Conservation (phyloP, 1,140 invertebrate species). For the Bombus terrestris region DNA sequence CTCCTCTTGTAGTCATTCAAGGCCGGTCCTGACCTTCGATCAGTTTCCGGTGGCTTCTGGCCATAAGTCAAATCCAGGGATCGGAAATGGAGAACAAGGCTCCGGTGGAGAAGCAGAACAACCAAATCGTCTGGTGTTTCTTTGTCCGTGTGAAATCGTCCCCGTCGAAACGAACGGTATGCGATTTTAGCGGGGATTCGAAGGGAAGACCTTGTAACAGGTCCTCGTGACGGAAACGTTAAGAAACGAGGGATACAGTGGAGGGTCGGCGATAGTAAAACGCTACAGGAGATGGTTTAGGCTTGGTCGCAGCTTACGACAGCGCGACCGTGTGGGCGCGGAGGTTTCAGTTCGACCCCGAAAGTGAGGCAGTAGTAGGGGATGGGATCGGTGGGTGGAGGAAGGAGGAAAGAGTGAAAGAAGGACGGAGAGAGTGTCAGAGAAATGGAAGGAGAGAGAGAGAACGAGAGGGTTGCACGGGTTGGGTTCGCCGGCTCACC, state of each 20-base stretch:
- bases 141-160: slow-evolving; percentile 5
- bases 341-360: slow-evolving; percentile 70
- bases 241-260: background rate
- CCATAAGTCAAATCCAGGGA: background rate
- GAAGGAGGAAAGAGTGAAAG: slow-evolving; percentile 32
- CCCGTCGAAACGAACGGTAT: slow-evolving; percentile 5
- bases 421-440: slow-evolving; percentile 51
- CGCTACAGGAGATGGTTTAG: slow-evolving; percentile 49
- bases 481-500: slow-evolving; percentile 81
- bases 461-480: slow-evolving; percentile 71
- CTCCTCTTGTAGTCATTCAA: background rate
- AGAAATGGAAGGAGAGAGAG: slow-evolving; percentile 12
- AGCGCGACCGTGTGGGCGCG: slow-evolving; percentile 63
- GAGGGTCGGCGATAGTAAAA: slow-evolving; percentile 10
- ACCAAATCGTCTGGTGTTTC: slow-evolving; percentile 4
- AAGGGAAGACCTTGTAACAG: slow-evolving; percentile 34
- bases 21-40: slow-evolving; percentile 54
- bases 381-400: slow-evolving; percentile 15
- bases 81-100: background rate
- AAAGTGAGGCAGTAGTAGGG: slow-evolving; percentile 53
- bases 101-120: no score
- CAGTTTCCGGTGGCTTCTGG: background rate
- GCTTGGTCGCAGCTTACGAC: slow-evolving; percentile 66
- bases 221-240: slow-evolving; percentile 24
- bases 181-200: slow-evolving; percentile 46